A percentile compares a stretch with the other conserved stretches of the same genome.
Evolutionary conservation across 2,113 vertebrate genomes (phyloP).

Genomic region (Sakesphorus luctuosus): DNA sequence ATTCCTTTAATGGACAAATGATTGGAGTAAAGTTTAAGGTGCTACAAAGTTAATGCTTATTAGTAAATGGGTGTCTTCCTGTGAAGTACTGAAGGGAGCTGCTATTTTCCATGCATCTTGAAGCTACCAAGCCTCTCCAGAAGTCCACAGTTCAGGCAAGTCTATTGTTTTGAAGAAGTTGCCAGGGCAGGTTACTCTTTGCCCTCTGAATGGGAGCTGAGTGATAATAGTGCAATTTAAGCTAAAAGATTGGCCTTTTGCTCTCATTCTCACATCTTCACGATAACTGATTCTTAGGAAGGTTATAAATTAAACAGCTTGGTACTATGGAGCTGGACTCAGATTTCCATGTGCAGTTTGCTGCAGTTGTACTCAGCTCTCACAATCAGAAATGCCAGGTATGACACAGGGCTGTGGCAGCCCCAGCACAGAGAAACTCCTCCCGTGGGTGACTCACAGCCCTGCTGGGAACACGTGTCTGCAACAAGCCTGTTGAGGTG

Average conservation of each 20-base stretch:
- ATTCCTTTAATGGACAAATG: not conserved
- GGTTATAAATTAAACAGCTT: slow-evolving; percentile 79
- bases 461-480: not conserved
- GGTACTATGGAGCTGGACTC: not conserved
- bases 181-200: slow-evolving; percentile 70
- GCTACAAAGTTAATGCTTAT: slow-evolving; percentile 22
- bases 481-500: not conserved
- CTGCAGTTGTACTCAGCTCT: not conserved
- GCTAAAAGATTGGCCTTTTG: slow-evolving; percentile 56
- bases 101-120: slow-evolving; percentile 6
- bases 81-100: not conserved
- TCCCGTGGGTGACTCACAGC: not conserved
- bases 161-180: slow-evolving; percentile 62
- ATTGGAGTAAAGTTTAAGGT: not conserved
- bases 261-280: slow-evolving; percentile 58
- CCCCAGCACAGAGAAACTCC: not conserved
- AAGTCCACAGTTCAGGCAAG: slow-evolving; percentile 69
- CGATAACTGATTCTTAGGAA: slow-evolving; percentile 4
- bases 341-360: not conserved
- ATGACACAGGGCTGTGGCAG: not conserved
- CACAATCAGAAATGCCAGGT: not conserved
- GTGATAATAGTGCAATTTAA: slow-evolving; percentile 69
- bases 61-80: not conserved
- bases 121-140: not conserved
- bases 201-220: slow-evolving; percentile 51